phyloP scores from a whole-genome alignment of 2,797 vertebrate genomes.

The Danio jaintianensis region DNA sequence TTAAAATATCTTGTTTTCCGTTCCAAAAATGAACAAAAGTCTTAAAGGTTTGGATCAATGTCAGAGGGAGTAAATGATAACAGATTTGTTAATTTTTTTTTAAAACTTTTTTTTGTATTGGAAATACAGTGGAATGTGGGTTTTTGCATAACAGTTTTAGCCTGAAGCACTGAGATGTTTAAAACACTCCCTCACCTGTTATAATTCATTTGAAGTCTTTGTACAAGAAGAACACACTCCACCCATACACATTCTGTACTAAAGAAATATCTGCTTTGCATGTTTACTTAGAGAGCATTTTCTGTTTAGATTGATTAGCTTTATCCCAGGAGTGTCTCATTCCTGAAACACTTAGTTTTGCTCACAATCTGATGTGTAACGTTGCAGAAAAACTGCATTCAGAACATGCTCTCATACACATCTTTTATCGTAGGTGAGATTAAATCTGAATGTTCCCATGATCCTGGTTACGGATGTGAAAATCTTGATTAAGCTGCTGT shows the following conservation, averaged over 20 bases:
- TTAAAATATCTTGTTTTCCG: too few relatives aligned
- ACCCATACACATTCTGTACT: slow-evolving; percentile 4
- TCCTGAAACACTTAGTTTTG: background rate
- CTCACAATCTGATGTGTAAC: slow-evolving; percentile 9
- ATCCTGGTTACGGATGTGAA: slow-evolving; percentile 5
- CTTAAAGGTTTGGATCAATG: too few relatives aligned
- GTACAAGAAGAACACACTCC: background rate
- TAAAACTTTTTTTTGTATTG: background rate
- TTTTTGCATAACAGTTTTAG: slow-evolving; percentile 35
- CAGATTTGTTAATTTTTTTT: background rate
- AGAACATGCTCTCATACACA: slow-evolving; percentile 6
- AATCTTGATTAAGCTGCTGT: background rate
- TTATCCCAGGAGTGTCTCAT: slow-evolving; percentile 24
- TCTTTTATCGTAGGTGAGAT: slow-evolving; percentile 33
- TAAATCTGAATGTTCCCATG: slow-evolving; percentile 45
- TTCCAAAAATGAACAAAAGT: too few relatives aligned
- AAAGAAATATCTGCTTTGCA: slow-evolving; percentile 9
- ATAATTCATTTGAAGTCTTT: background rate
- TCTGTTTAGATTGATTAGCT: background rate
- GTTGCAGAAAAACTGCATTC: background rate
- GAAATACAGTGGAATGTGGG: background rate
- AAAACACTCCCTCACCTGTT: slow-evolving; percentile 19
- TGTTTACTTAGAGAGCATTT: background rate
- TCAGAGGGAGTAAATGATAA: too few relatives aligned
- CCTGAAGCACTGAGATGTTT: slow-evolving; percentile 13